Evolutionary conservation across 2,113 vertebrate species (phyloP).

Genomic region (Turnix velox): DNA sequence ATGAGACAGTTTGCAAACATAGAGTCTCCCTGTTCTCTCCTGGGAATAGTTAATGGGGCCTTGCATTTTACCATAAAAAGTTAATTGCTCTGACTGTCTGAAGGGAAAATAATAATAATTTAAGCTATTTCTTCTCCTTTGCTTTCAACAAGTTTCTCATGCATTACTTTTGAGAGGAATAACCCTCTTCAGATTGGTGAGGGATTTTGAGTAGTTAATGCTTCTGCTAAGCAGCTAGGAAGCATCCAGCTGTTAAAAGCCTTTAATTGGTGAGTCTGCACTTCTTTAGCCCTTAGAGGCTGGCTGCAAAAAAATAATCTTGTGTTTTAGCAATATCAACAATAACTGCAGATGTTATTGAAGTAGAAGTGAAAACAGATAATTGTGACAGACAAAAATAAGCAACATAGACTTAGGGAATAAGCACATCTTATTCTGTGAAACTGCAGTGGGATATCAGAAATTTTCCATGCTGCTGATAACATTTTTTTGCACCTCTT

Average conservation of each 20-base stretch:
- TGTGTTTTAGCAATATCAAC: neutral
- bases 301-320: neutral
- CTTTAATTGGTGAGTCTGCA: constrained; percentile 41
- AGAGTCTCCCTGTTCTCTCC: neutral
- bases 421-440: neutral
- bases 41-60: neutral
- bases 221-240: constrained; percentile 24
- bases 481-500: neutral
- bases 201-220: neutral
- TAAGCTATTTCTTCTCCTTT: neutral
- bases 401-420: neutral
- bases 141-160: neutral
- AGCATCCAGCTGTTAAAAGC: constrained; percentile 55
- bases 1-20: neutral
- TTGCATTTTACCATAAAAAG: neutral
- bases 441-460: neutral
- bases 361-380: neutral
- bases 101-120: neutral
- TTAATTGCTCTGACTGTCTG: neutral
- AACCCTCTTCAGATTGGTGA: neutral
- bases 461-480: neutral
- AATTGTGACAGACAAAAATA: neutral
- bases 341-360: neutral
- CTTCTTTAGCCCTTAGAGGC: neutral
- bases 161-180: neutral